Evolutionary conservation across 2,888 invertebrate genomes (phyloP).

Genomic region (Conops quadrifasciatus): DNA sequence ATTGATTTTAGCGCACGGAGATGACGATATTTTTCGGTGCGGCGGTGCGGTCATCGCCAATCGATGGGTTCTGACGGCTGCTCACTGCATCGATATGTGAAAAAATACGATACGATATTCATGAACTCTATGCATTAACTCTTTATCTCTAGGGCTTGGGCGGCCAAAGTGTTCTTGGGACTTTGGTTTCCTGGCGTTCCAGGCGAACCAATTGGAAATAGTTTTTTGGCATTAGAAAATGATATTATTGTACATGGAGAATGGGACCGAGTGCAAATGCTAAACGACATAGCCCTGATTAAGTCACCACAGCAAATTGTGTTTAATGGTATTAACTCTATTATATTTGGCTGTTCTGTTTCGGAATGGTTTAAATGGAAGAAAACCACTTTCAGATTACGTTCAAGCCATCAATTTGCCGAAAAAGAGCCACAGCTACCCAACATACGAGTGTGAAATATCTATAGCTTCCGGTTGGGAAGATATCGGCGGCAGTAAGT

Average conservation of each 20-base stretch:
- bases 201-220: conserved; percentile 40
- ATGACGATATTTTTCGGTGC: conserved; percentile 51
- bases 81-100: conserved; percentile 56
- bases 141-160: conserved; percentile 22
- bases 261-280: conserved; percentile 37
- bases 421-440: conserved; percentile 35
- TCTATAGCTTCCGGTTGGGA: conserved; percentile 61
- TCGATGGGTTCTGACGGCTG: conserved; percentile 59
- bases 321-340: conserved; percentile 37
- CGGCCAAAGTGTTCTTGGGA: conserved; percentile 42
- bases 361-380: neutral
- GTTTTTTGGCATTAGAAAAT: conserved; percentile 35
- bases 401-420: conserved; percentile 55
- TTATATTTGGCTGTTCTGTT: neutral
- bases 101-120: conserved; percentile 21
- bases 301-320: conserved; percentile 40
- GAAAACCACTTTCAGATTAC: conserved; percentile 37
- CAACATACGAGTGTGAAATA: conserved; percentile 46
- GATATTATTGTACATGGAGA: conserved; percentile 43
- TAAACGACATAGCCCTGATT: conserved; percentile 52
- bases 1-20: conserved; percentile 40
- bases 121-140: conserved; percentile 25
- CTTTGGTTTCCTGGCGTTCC: conserved; percentile 39
- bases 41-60: conserved; percentile 58
- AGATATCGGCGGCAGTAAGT: conserved; percentile 49